phyloP scores from a whole-genome alignment of 2,888 invertebrate genomes.

The Troilus luridus region DNA sequence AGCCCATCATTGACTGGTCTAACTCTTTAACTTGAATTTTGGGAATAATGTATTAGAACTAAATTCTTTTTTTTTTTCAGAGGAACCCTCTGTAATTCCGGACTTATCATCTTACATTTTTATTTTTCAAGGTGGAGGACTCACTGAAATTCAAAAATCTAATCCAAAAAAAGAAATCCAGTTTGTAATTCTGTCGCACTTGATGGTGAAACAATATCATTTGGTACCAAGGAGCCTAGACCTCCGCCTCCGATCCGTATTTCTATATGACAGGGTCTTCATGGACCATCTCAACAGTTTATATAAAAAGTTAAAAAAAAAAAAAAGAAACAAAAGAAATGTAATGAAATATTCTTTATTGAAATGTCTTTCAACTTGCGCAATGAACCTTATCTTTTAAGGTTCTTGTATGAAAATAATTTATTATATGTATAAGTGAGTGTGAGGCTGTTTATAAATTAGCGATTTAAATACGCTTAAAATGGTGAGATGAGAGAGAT shows the following conservation, averaged over 20 bases:
- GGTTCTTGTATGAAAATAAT: slow-evolving; percentile 53
- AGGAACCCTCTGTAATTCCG: slow-evolving; percentile 39
- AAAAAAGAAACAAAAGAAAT: slow-evolving; percentile 42
- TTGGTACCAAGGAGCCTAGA: slow-evolving; percentile 52
- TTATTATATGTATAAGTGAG: slow-evolving; percentile 55
- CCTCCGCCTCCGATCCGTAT: slow-evolving; percentile 42
- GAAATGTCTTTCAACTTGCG: slow-evolving; percentile 46
- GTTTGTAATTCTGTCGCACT: neutral
- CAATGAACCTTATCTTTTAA: neutral
- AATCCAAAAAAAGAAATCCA: neutral
- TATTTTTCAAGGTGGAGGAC: slow-evolving; percentile 51
- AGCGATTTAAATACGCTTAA: slow-evolving; percentile 57
- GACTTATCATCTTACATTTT: slow-evolving; percentile 5
- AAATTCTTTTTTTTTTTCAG: neutral
- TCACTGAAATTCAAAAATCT: slow-evolving; percentile 1
- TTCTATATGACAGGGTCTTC: slow-evolving; percentile 55
- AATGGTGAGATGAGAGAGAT: slow-evolving; percentile 56
- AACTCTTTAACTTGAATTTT: too few relatives aligned
- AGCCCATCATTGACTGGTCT: too few relatives aligned
- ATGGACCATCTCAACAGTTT: slow-evolving; percentile 57
- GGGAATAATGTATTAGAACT: neutral
- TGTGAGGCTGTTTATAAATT: slow-evolving; percentile 55
- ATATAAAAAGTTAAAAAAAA: slow-evolving; percentile 44
- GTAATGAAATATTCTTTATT: slow-evolving; percentile 15
- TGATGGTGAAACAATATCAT: slow-evolving; percentile 8